phyloP scores from a whole-genome alignment of 2,888 invertebrate species.

The Clunio marinus region DNA sequence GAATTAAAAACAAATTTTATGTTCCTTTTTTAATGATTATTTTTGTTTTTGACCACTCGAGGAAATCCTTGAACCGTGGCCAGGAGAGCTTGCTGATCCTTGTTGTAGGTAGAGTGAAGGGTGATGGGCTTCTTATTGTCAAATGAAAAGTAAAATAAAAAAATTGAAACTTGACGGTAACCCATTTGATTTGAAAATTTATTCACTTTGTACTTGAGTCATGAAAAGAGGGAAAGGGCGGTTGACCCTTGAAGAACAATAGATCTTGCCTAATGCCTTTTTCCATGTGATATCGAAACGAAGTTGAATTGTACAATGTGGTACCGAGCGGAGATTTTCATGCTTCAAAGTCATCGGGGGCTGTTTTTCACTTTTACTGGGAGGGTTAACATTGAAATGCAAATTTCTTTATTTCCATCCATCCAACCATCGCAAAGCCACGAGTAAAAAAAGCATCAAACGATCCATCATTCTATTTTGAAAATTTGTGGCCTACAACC shows the following conservation, averaged over 20 bases:
- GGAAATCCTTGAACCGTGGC: slow-evolving; percentile 31
- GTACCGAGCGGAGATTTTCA: neutral
- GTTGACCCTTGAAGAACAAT: slow-evolving; percentile 11
- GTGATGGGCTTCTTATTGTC: no score
- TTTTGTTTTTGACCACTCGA: slow-evolving; percentile 13
- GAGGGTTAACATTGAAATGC: slow-evolving; percentile 34
- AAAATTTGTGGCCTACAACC: slow-evolving; percentile 38
- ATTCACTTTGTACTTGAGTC: slow-evolving; percentile 31
- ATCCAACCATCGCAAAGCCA: neutral
- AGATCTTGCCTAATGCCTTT: slow-evolving; percentile 9
- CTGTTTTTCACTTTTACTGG: no score
- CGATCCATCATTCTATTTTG: slow-evolving; percentile 39
- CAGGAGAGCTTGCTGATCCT: no score
- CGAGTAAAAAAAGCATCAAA: slow-evolving; percentile 4
- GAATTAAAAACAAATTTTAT: slow-evolving; percentile 11
- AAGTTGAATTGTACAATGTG: neutral
- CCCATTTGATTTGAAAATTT: slow-evolving; percentile 29
- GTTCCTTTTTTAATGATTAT: no score
- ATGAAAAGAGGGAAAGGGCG: neutral
- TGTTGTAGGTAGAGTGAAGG: no score
- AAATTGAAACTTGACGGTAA: neutral
- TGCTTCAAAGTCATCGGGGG: slow-evolving; percentile 3
- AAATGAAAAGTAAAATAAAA: neutral
- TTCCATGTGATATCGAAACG: neutral
- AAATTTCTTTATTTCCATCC: slow-evolving; percentile 16